Percentiles rank a stretch among this genome's conserved stretches.
These are phyloP conservation scores for Lissocephala sabroskyi DNA, from an alignment of 2,888 invertebrate genomes.

Conservation along the genomic window DNA sequence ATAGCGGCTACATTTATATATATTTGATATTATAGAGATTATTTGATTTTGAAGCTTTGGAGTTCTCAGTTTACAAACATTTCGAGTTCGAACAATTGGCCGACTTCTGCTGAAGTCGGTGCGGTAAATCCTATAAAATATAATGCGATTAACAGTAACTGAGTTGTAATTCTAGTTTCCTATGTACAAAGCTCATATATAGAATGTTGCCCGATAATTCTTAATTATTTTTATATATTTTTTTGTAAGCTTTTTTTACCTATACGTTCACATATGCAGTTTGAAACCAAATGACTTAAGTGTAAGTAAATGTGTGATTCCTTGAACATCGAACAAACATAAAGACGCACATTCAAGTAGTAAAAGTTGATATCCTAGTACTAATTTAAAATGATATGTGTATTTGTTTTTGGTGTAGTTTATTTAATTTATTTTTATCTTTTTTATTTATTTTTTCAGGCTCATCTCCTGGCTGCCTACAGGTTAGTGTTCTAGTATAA, in stretches of 20 bases:
- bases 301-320: conserved; percentile 11
- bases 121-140: too few relatives aligned
- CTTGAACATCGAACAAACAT: conserved; percentile 23
- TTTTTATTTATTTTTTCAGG: conserved; percentile 10
- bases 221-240: too few relatives aligned
- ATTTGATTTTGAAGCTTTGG: conserved; percentile 49
- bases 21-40: conserved; percentile 18
- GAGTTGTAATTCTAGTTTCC: conserved; percentile 1
- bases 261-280: conserved; percentile 58
- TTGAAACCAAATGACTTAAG: conserved; percentile 50
- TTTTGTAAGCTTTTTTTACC: conserved; percentile 47
- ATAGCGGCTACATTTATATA: conserved; percentile 19
- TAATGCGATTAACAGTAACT: background rate
- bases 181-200: conserved; percentile 57
- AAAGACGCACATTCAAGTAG: conserved; percentile 2
- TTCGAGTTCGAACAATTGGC: too few relatives aligned
- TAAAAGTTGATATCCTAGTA: conserved; percentile 27
- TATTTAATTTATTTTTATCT: conserved; percentile 33
- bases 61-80: too few relatives aligned
- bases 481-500: conserved; percentile 51
- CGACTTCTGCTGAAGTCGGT: too few relatives aligned
- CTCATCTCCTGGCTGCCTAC: conserved; percentile 6
- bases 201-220: conserved; percentile 12
- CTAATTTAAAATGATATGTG: conserved; percentile 67
- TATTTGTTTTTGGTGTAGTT: conserved; percentile 2